Evolutionary conservation across 2,888 invertebrate genomes (phyloP), one percentile per base, ranked within the genome.

Genomic region (Drosophila nigricruria): DNA sequence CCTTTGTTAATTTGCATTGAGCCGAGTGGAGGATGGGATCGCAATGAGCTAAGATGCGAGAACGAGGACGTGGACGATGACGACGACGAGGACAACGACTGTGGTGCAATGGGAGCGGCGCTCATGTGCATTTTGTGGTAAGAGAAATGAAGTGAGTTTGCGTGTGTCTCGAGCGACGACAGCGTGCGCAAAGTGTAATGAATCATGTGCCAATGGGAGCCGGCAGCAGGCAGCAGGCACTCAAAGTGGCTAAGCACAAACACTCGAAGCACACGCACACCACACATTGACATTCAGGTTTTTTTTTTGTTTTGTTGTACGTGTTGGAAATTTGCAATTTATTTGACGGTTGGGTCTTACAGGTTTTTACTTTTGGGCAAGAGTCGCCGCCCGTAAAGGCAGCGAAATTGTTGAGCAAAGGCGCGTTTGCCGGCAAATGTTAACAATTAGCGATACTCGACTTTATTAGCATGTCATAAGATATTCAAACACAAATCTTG

Each of bases 301-400:
- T 61, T 58, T 42, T 40, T 53, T 61, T 58, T 42, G 20, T 52
- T 53, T 27, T 54, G 27, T 20, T 64, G 68, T 79, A 83, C 84
- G 81, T 79, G 83, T 71, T 71, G 74, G 45, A 75, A 83, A 87
- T 83, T 77, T 73, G 73, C 82, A 87, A 87, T 83, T 81, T 74
- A 79, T 79, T 73, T 52, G 56, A 64, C 73, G 63, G 59, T 64
- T 47, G 50, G 67, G 61, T 69, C 68, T 77, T 64, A 73, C 70
- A 58, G 47, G 59, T 67, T 60, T 69, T 56, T n/a, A 62, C 70
- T 30, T 49, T 56, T 73, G 67, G 65, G 52, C 54, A 49, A 49
- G 49, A 42, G 50, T 20, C 34, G 73, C 23, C 23, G 57, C 45
- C 65, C 61, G 49, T 72, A 56, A 67, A 65, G 27, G 47, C 38